Percentiles rank a stretch among this genome's conserved stretches.
Evolutionary conservation across 2,113 vertebrate species (phyloP).

Genomic region (Phylloscopus trochilus): DNA sequence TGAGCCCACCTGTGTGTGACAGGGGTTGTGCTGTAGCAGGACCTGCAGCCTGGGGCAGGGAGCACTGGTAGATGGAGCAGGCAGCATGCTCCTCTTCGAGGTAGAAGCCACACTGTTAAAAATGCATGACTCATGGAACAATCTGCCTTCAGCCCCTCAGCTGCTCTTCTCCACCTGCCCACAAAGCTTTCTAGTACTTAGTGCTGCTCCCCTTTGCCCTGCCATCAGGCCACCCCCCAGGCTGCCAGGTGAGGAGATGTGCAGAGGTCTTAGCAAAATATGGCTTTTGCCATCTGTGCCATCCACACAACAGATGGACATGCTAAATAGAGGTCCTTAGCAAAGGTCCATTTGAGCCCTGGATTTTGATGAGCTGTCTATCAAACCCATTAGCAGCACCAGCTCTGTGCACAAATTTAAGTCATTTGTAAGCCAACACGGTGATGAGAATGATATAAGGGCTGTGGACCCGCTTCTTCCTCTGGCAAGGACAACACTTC

Average conservation of each 20-base stretch:
- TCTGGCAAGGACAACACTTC: background rate
- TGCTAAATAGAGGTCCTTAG: background rate
- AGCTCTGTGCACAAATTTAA: background rate
- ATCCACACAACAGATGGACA: slow-evolving; percentile 33
- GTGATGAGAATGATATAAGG: background rate
- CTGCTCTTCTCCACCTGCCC: background rate
- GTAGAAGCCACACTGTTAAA: background rate
- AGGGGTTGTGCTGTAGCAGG: background rate
- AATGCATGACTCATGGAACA: background rate
- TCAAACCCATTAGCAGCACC: slow-evolving; percentile 1
- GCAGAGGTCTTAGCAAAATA: slow-evolving; percentile 39
- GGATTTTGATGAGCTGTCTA: slow-evolving; percentile 19
- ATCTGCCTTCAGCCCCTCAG: background rate
- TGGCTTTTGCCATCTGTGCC: slow-evolving; percentile 40
- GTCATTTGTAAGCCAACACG: background rate
- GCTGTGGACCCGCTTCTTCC: background rate
- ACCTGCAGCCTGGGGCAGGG: background rate
- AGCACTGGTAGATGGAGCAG: background rate
- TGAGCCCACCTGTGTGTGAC: background rate
- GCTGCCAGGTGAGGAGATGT: background rate
- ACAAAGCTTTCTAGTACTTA: background rate
- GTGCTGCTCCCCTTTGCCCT: slow-evolving; percentile 13
- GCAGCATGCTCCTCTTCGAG: background rate
- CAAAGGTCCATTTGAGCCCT: background rate
- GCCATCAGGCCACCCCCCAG: background rate